Base-by-base conservation (phyloP, 2,888 invertebrate species). In the Gastracanthus pulcherrimus region DNA sequence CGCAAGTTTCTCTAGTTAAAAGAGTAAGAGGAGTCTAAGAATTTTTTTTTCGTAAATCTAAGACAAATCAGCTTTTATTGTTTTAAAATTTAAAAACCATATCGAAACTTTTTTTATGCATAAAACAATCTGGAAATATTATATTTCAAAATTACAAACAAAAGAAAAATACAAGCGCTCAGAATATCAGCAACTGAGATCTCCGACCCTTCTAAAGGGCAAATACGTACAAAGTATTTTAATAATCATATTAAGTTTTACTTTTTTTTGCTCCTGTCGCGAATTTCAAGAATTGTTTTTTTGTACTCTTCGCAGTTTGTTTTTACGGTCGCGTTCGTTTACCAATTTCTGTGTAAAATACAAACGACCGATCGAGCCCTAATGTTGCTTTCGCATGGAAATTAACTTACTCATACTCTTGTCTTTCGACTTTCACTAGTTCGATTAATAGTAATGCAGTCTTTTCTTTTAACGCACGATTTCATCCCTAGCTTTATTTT, bases 271-370 rank as follows among this genome's bases (percentile, higher is more conserved):
- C 75, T 80, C 62, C 70, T 75, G 74, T 74, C 41, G 64, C 70
- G 38, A 83, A 72, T 80, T 82, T 55, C 76, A 80, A 76, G 51
- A 80, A 82, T 72, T 23, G 31, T 41, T 71, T n/a, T 77, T 83
- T 83, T 83, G 83, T 83, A 83, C 83, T 83, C 45, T 83, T 80
- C 45, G 66, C 80, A 80, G 82, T 83, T 75, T 80, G 19, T 76
- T 76, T 64, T 38, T 58, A 77, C 66, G 70, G 66, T 80, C 71
- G 69, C 72, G 41, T 71, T 81, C 19, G 13, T 62, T 75, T 13
- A 74, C 66, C 58, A 41, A 69, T 72, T 76, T 64, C 45, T 51
- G 11, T 72, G 45, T 79, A 71, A 79, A 58, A 71, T 66, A 70
- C 31, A 76, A 76, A 72, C 67, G 66, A 79, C 82, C 67, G 6